Percentiles rank a stretch among this genome's conserved stretches.
These are phyloP conservation scores for Rutilus rutilus DNA, from an alignment of 2,113 vertebrate genomes.

Conservation along the genomic window DNA sequence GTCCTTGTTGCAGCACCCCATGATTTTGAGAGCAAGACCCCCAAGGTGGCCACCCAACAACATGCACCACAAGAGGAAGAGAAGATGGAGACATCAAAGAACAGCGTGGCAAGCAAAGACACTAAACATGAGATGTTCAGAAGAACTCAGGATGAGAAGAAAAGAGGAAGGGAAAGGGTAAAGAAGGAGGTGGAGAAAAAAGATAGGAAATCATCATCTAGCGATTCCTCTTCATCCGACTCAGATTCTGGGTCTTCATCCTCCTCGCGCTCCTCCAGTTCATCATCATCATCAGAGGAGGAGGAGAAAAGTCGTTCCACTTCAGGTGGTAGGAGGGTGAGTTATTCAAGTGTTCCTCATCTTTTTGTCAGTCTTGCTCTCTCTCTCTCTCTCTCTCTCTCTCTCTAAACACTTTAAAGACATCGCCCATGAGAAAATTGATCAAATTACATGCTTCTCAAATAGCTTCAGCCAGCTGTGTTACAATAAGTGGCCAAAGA, in stretches of 20 bases:
- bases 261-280: conserved; percentile 71
- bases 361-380: background rate
- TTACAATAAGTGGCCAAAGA: background rate
- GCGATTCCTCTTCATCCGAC: conserved; percentile 73
- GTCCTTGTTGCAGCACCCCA: conserved; percentile 20
- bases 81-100: background rate
- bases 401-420: background rate
- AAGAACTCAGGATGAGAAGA: conserved; percentile 54
- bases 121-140: conserved; percentile 54
- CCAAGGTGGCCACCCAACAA: background rate
- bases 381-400: background rate
- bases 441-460: background rate
- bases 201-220: conserved; percentile 64
- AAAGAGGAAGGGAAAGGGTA: conserved; percentile 29
- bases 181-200: conserved; percentile 59
- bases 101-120: conserved; percentile 31
- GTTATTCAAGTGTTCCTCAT: conserved; percentile 39
- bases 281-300: conserved; percentile 67
- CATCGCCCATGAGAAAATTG: background rate
- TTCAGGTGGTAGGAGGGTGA: conserved; percentile 70
- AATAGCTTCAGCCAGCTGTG: background rate
- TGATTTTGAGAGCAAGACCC: conserved; percentile 44
- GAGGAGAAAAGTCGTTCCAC: conserved; percentile 64
- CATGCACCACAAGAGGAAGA: conserved; percentile 31
- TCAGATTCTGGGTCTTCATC: conserved; percentile 77